Conservation (phyloP, 1,140 invertebrate genomes). For the Aphaenogaster floridana region DNA sequence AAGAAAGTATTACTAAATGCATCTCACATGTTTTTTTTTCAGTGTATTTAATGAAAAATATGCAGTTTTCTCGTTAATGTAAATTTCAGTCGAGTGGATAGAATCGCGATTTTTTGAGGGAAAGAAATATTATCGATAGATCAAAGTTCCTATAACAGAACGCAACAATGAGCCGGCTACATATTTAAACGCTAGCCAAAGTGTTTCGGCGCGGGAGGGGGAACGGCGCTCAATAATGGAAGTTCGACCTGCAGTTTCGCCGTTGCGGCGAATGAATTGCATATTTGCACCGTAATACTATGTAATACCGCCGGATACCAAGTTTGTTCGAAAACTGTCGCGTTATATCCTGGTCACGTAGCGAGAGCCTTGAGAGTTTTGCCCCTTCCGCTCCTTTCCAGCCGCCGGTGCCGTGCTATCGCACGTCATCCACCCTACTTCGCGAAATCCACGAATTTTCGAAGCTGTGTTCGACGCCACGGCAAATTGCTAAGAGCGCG, state of each 20-base stretch:
- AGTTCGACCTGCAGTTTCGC: constrained; percentile 58
- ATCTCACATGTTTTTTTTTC: no score
- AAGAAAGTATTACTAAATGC: no score
- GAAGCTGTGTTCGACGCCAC: constrained; percentile 37
- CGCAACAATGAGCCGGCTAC: constrained; percentile 35
- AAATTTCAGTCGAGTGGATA: neutral
- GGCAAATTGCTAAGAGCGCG: constrained; percentile 30
- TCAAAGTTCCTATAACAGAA: constrained; percentile 14
- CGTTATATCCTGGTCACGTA: constrained; percentile 61
- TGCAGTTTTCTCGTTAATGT: neutral
- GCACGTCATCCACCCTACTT: constrained; percentile 37
- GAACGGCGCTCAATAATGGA: constrained; percentile 47
- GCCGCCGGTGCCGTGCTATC: constrained; percentile 15
- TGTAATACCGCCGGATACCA: constrained; percentile 63
- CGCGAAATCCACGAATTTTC: constrained; percentile 45
- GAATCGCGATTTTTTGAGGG: neutral
- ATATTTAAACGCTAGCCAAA: constrained; percentile 41
- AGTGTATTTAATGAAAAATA: neutral
- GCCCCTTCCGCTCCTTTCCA: constrained; percentile 43
- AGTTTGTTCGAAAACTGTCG: constrained; percentile 64
- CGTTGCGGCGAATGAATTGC: constrained; percentile 61
- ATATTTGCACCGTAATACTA: constrained; percentile 58
- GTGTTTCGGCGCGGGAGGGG: neutral
- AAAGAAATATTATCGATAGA: neutral
- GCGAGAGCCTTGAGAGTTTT: constrained; percentile 49